phyloP scores from a whole-genome alignment of 2,113 vertebrate species.

The Cervus canadensis region DNA sequence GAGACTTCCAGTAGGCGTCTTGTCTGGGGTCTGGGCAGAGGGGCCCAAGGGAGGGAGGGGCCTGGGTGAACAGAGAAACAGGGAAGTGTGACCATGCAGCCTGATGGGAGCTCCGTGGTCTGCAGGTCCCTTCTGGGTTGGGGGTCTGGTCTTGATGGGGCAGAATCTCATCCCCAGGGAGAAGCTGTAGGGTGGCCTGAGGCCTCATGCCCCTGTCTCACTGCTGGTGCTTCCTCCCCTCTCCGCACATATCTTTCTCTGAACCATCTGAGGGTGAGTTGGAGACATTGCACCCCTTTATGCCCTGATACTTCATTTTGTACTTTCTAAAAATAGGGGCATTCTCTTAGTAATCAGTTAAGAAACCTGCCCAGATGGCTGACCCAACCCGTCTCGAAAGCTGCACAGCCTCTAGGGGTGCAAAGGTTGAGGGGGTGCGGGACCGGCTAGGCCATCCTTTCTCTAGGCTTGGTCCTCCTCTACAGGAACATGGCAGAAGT shows the following conservation, averaged over 20 bases:
- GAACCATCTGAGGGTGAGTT: not conserved
- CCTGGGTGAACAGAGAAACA: not conserved
- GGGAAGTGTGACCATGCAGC: not conserved
- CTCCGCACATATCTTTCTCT: not conserved
- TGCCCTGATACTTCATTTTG: fast-evolving
- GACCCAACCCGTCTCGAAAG: fast-evolving
- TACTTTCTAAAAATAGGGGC: not conserved
- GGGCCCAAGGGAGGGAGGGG: too few species aligned
- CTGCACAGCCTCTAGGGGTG: not conserved
- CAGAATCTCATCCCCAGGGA: not conserved
- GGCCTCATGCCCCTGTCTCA: not conserved
- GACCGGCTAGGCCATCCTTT: not conserved
- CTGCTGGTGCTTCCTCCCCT: not conserved
- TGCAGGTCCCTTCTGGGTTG: not conserved
- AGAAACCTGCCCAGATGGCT: not conserved
- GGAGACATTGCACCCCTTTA: too few species aligned
- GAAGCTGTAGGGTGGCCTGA: not conserved
- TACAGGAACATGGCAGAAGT: not conserved
- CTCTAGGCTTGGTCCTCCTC: not conserved
- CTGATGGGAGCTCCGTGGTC: not conserved
- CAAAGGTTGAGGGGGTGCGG: not conserved
- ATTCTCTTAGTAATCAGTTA: not conserved
- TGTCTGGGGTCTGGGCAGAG: not conserved
- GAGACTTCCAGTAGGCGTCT: not conserved
- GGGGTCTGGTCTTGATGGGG: not conserved